These are phyloP conservation scores for Ostrea denselamellosa DNA, from an alignment of 1,140 invertebrate genomes.

Conservation along the genomic window DNA sequence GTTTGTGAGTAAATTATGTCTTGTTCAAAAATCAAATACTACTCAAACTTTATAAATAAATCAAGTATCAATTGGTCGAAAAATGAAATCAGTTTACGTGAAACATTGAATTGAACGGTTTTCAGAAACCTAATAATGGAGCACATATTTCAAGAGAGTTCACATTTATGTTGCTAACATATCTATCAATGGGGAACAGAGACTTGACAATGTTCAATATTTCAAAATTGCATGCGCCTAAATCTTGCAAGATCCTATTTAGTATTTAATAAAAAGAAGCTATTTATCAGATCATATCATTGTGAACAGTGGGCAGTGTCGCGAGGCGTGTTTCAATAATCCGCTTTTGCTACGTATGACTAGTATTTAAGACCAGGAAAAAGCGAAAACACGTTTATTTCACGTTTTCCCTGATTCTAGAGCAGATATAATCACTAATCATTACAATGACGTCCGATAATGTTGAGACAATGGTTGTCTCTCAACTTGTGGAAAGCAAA, in stretches of 20 bases:
- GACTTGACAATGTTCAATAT: background rate
- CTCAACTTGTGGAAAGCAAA: conserved; percentile 48
- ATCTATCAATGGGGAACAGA: background rate
- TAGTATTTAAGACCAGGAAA: background rate
- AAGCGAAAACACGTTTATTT: background rate
- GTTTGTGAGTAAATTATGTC: too few species aligned
- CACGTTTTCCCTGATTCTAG: background rate
- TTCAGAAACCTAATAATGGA: too few species aligned
- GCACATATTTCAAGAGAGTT: background rate
- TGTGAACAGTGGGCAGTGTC: background rate
- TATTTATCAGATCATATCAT: background rate
- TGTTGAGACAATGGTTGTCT: conserved; percentile 31
- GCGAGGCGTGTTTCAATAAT: background rate
- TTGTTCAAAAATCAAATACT: too few species aligned
- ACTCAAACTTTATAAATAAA: too few species aligned
- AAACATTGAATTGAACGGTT: too few species aligned
- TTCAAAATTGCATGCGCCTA: background rate
- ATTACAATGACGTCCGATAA: background rate
- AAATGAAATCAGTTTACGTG: too few species aligned
- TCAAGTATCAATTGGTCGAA: too few species aligned
- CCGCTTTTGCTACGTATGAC: background rate
- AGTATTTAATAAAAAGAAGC: background rate
- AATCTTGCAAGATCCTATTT: background rate
- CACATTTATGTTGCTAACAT: background rate
- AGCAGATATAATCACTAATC: background rate